Evolutionary conservation across 2,797 vertebrate genomes (phyloP), one percentile per base, ranked within the genome.

Genomic region (Poecilia wingei): DNA sequence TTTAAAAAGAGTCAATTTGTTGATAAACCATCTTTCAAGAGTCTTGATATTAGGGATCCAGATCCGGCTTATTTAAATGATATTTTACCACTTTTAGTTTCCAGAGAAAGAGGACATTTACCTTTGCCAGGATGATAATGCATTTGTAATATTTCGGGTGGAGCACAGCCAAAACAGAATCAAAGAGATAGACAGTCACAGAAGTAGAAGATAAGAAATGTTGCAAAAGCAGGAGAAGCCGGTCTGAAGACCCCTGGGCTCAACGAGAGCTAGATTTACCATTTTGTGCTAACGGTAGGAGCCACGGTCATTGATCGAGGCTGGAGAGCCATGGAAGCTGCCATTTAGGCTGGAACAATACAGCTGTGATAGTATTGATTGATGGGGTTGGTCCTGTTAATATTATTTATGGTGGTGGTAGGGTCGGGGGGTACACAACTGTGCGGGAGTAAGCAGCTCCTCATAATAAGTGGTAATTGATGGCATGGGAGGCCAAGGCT

Each of bases 391-490:
- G 95, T 94, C 94, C 94, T 94, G 96, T 97, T 97, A 96, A 97
- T 97, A 97, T 97, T 98, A 98, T 97, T 98, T 98, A 98, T 96
- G 95, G 96, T 93, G 95, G 89, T 92, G 28, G 72, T 25, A 31
- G 47, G n/a, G 73, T 39, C 76, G 94, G 82, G 25, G 53, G 25
- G 53, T 57, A 95, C 95, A 93, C 83, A 89, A 94, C 93, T 95
- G 91, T 95, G 94, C 93, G 93, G 96, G 94, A 95, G 89, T 92
- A 93, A 96, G 79, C 87, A 95, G 95, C 95, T 95, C 95, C 90
- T 92, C 90, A 96, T 98, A 97, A 97, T 98, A 97, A 97, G 97
- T 96, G 96, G 97, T 98, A 97, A 99, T 98, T 98, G 97, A 97
- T 95, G 95, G 96, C 95, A 96, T 94, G 93, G 93, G 95, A 97